Conservation (phyloP, 2,888 invertebrate genomes). For the Leptopilina syphax region DNA sequence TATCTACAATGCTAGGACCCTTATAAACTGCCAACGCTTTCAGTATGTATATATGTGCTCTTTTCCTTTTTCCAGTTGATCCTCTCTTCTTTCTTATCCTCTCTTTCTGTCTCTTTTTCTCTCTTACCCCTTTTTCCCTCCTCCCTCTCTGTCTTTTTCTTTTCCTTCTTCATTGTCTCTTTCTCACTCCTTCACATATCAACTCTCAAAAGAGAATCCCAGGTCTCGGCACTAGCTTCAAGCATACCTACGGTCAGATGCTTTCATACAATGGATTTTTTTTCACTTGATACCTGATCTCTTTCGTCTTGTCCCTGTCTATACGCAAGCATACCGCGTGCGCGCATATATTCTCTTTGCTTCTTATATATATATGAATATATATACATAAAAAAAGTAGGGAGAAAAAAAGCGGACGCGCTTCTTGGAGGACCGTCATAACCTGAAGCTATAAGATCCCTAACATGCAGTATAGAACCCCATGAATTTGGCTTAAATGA, state of each 20-base stretch:
- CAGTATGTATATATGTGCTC: slow-evolving; percentile 58
- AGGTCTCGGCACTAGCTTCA: slow-evolving; percentile 50
- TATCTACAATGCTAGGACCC: slow-evolving; percentile 74
- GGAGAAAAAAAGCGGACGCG: slow-evolving; percentile 35
- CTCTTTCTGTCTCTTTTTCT: slow-evolving; percentile 48
- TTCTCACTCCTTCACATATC: too few relatives aligned
- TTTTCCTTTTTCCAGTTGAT: slow-evolving; percentile 53
- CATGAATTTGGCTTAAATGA: slow-evolving; percentile 77
- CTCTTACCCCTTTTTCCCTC: slow-evolving; percentile 42
- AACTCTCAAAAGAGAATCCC: slow-evolving; percentile 41
- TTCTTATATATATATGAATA: slow-evolving; percentile 48
- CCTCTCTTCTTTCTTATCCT: slow-evolving; percentile 42
- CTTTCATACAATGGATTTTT: slow-evolving; percentile 72
- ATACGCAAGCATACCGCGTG: slow-evolving; percentile 45
- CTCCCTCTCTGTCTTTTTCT: slow-evolving; percentile 46
- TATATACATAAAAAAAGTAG: slow-evolving; percentile 46
- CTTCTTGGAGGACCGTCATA: slow-evolving; percentile 53
- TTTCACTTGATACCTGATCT: slow-evolving; percentile 74
- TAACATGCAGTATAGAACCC: slow-evolving; percentile 53
- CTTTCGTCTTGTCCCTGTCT: slow-evolving; percentile 62
- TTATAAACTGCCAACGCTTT: slow-evolving; percentile 75
- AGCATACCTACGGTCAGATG: slow-evolving; percentile 75
- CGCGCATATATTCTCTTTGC: slow-evolving; percentile 34
- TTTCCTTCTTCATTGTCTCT: slow-evolving; percentile 33
- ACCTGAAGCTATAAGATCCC: slow-evolving; percentile 61